Evolutionary conservation across 2,888 invertebrate genomes (phyloP), one percentile per base, ranked within the genome.

Genomic region (Lepidonotus clava): DNA sequence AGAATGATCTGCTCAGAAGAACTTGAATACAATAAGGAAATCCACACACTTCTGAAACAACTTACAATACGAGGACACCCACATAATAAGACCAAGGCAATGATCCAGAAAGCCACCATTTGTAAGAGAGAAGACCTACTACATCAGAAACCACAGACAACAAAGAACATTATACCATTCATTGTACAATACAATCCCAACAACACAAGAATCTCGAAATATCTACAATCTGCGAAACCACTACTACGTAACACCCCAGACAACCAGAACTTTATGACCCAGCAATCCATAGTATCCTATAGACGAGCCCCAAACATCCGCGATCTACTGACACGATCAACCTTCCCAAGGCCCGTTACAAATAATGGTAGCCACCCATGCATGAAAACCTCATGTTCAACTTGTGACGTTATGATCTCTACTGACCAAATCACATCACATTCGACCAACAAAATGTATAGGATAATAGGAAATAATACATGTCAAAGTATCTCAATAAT

Each of bases 1-100:
- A 8, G 56, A n/a, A 56, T 56, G 56, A 56, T 56, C n/a, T 56
- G 56, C 24, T 56, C 56, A 18, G 56, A 56, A 56, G 56, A 56
- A 5, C 18, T 5, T 5, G 24, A 56, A 11, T n/a, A 18, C 56
- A 8, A n/a, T 5, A 56, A 11, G 5, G n/a, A 5, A 11, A 18
- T 11, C 56, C 8, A 56, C 5, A n/a, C 8, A 56, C n/a, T 56
- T 18, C n/a, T 56, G n/a, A 56, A n/a, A 56, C 11, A 5, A n/a
- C 56, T 56, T n/a, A 56, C 56, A 8, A 14, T 56, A 5, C 8
- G 56, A n/a, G 56, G 56, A n/a, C 56, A 56, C 56, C 56, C 56
- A 11, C 56, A 56, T n/a, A 8, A 56, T n/a, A 8, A 56, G n/a
- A n/a, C n/a, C 8, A 56, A 56, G n/a, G 56, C 8, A 8, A 5